Evolutionary conservation across 1,140 invertebrate genomes (phyloP).

Genomic region (Orchestia grillus): DNA sequence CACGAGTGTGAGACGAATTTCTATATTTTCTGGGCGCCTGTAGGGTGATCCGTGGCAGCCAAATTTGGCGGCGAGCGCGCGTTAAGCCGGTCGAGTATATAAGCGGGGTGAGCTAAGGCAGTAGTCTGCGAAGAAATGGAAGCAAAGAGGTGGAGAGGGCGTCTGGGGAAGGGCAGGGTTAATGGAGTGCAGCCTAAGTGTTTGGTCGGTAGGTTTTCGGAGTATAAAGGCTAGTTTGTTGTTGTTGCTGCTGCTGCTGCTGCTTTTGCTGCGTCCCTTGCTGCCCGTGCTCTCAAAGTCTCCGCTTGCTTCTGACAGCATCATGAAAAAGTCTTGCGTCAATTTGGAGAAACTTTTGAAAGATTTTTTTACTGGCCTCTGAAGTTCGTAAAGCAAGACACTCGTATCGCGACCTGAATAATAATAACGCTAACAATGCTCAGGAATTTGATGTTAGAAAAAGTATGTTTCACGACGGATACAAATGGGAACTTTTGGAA

Average conservation of each 20-base stretch:
- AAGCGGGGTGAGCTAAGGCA: not conserved
- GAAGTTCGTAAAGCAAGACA: slow-evolving; percentile 43
- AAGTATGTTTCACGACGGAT: not conserved
- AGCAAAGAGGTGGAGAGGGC: slow-evolving; percentile 11
- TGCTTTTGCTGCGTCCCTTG: not conserved
- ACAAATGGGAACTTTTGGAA: not conserved
- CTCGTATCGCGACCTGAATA: slow-evolving; percentile 20
- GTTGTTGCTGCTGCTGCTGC: slow-evolving; percentile 48
- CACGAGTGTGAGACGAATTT: not conserved
- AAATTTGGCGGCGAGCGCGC: not conserved
- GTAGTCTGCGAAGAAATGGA: slow-evolving; percentile 46
- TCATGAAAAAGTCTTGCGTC: slow-evolving; percentile 35
- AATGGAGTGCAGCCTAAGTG: slow-evolving; percentile 55
- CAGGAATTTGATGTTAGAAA: not conserved
- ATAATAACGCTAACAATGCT: slow-evolving; percentile 31
- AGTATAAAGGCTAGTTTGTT: slow-evolving; percentile 53
- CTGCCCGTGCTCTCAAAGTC: slow-evolving; percentile 7
- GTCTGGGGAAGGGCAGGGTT: slow-evolving; percentile 14
- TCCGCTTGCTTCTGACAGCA: slow-evolving; percentile 52
- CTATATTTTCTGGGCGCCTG: not conserved
- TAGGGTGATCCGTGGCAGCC: not conserved
- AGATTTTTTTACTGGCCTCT: slow-evolving; percentile 20
- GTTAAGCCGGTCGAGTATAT: slow-evolving; percentile 28
- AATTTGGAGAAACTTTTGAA: slow-evolving; percentile 32
- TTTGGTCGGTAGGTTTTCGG: slow-evolving; percentile 55